Evolutionary conservation across 1,140 invertebrate genomes (phyloP).

Genomic region (Mycetomoellerius zeteki): DNA sequence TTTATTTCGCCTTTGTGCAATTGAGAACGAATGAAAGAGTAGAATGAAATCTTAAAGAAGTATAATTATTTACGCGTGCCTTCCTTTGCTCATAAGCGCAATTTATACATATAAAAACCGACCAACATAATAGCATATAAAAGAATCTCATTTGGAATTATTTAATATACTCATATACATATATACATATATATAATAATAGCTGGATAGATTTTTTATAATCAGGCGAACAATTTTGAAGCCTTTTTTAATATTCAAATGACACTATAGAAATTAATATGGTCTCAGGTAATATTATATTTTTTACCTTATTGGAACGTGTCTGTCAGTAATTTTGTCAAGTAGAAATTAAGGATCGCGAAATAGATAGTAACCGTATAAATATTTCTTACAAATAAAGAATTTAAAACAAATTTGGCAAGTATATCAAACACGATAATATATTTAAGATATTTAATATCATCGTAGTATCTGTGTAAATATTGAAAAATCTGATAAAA

Average conservation of each 20-base stretch:
- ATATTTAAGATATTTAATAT: constrained; percentile 3
- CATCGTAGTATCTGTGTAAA: constrained; percentile 2
- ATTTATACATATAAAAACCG: constrained; percentile 44
- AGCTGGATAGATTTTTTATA: constrained; percentile 51
- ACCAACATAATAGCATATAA: constrained; percentile 47
- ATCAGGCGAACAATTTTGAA: constrained; percentile 36
- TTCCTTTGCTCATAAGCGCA: constrained; percentile 33
- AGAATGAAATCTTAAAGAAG: constrained; percentile 35
- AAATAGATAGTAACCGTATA: constrained; percentile 36
- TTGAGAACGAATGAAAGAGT: not conserved
- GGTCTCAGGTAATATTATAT: constrained; percentile 44
- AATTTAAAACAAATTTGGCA: constrained; percentile 13
- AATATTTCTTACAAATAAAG: not conserved
- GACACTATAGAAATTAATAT: constrained; percentile 31
- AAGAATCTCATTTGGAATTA: constrained; percentile 51
- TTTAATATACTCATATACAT: constrained; percentile 45
- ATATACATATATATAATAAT: constrained; percentile 37
- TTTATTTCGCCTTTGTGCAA: constrained; percentile 12
- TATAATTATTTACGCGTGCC: constrained; percentile 24
- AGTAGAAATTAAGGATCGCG: constrained; percentile 15
- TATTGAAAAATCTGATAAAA: constrained; percentile 18
- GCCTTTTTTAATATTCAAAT: constrained; percentile 45
- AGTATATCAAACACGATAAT: constrained; percentile 12
- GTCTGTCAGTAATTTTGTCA: constrained; percentile 17
- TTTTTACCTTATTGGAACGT: constrained; percentile 37